Evolutionary conservation across 2,888 invertebrate species (phyloP).

Genomic region (Loripinus fragilis): DNA sequence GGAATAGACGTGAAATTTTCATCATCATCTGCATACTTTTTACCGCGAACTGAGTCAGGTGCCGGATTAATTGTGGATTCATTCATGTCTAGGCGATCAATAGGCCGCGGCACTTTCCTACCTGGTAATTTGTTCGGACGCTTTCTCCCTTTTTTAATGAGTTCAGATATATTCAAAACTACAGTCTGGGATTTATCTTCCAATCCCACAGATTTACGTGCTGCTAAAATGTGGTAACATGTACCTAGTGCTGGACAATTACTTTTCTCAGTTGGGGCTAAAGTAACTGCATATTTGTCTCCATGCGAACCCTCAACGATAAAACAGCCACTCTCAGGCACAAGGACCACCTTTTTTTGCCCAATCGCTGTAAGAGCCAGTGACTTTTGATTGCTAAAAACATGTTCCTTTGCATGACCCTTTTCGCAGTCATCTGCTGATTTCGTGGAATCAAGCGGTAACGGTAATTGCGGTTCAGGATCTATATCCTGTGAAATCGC

Average conservation of each 20-base stretch:
- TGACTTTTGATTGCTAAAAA: background rate
- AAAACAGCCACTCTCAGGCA: background rate
- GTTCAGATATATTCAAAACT: background rate
- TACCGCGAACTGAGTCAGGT: background rate
- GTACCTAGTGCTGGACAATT: background rate
- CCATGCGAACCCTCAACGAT: conserved; percentile 3
- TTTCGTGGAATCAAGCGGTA: background rate
- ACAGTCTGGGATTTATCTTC: background rate
- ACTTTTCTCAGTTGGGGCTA: background rate
- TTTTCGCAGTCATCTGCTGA: background rate
- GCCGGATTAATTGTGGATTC: background rate
- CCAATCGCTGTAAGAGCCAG: background rate
- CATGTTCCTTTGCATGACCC: background rate
- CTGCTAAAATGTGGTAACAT: conserved; percentile 6
- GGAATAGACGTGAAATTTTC: background rate
- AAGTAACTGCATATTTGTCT: background rate
- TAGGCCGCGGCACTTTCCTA: background rate
- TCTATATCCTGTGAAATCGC: background rate
- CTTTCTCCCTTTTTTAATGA: background rate
- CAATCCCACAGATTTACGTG: background rate
- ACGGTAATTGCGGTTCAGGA: background rate
- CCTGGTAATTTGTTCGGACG: background rate
- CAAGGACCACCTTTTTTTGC: background rate
- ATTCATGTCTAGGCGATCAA: background rate
- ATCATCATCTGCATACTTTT: background rate